Evolutionary conservation across 1,140 invertebrate species (phyloP).

Genomic region (Cydia strobilella): DNA sequence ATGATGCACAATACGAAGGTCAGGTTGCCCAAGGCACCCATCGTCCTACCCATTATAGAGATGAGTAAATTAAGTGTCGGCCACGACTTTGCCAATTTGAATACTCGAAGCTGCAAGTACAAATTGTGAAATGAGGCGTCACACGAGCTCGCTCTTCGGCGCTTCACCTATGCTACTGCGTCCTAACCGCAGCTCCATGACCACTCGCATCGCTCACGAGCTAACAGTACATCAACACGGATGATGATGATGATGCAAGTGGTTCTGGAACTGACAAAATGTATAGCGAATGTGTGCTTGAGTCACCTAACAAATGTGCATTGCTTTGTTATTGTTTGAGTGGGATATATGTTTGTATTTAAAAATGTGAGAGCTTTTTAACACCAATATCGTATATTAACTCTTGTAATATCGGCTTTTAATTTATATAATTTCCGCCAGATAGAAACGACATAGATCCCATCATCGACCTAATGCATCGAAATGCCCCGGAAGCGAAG

Average conservation of each 20-base stretch:
- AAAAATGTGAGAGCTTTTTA: slow-evolving; percentile 66
- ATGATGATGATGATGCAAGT: slow-evolving; percentile 46
- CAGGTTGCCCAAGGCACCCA: slow-evolving; percentile 97
- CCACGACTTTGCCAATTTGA: slow-evolving; percentile 99
- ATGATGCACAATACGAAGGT: slow-evolving; percentile 98
- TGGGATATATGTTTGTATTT: slow-evolving; percentile 75
- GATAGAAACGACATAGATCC: slow-evolving; percentile 72
- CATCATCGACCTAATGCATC: slow-evolving; percentile 70
- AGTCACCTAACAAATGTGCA: slow-evolving; percentile 74
- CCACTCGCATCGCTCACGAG: slow-evolving; percentile 50
- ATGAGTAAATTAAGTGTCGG: slow-evolving; percentile 98
- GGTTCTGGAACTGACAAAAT: slow-evolving; percentile 60
- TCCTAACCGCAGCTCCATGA: slow-evolving; percentile 55
- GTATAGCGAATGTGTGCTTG: slow-evolving; percentile 75
- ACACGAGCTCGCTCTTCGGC: slow-evolving; percentile 78
- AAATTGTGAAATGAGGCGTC: slow-evolving; percentile 80
- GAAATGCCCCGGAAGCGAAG: slow-evolving; percentile 74
- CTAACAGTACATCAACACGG: slow-evolving; percentile 33
- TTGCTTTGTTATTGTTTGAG: slow-evolving; percentile 70
- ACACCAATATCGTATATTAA: slow-evolving; percentile 50
- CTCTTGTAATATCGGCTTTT: slow-evolving; percentile 36
- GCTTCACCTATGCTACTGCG: slow-evolving; percentile 79
- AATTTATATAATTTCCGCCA: slow-evolving; percentile 47
- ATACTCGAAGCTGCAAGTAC: slow-evolving; percentile 93
- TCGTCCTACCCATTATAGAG: slow-evolving; percentile 97